Percentiles rank a stretch among this genome's conserved stretches.
Conservation (phyloP, 2,797 vertebrate species). For the Gambelia wislizenii region DNA sequence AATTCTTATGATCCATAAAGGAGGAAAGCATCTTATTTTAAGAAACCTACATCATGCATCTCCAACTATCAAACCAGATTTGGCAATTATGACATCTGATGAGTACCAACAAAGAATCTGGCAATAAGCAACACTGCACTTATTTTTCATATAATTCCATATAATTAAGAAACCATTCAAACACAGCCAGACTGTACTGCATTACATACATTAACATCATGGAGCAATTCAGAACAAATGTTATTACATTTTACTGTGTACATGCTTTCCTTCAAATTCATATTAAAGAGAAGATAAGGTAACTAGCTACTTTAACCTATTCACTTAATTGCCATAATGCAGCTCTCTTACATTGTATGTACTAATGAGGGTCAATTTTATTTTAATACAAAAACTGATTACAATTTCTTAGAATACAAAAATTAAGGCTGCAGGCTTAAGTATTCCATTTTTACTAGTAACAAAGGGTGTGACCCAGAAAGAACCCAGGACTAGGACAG, state of each 20-base stretch:
- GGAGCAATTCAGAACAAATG: background rate
- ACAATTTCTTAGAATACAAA: background rate
- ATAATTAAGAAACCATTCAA: background rate
- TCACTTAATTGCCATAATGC: background rate
- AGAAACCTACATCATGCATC: background rate
- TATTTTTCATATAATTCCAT: background rate
- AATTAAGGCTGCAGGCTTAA: background rate
- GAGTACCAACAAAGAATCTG: background rate
- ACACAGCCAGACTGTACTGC: background rate
- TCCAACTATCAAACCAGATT: background rate
- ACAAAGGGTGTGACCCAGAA: background rate
- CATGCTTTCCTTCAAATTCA: background rate
- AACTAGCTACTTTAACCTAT: background rate
- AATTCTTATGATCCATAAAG: background rate
- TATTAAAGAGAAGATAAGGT: background rate
- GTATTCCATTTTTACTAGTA: background rate
- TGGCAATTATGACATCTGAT: background rate
- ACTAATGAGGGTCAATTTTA: background rate
- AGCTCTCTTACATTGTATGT: background rate
- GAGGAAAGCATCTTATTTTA: constrained; percentile 1
- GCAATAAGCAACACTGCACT: background rate
- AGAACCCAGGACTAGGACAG: background rate
- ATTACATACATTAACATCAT: background rate
- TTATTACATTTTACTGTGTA: background rate
- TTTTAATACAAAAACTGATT: background rate